phyloP scores from a whole-genome alignment of 1,140 invertebrate genomes.

The Pygmarrhopalites habei region DNA sequence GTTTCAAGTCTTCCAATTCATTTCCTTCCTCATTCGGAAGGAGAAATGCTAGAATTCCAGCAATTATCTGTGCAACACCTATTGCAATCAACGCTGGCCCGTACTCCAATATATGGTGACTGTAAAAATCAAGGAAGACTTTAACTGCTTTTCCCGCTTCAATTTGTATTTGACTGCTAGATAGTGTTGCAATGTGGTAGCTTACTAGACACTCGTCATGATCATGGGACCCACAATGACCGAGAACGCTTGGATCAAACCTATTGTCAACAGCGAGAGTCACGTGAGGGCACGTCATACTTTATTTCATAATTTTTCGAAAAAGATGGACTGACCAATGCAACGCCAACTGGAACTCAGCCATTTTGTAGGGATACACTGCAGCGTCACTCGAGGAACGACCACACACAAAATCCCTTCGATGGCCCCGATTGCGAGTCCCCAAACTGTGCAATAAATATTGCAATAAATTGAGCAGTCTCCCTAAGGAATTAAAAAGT shows the following conservation, averaged over 20 bases:
- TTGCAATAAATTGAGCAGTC: too few species aligned
- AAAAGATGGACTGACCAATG: neutral
- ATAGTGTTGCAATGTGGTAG: too few species aligned
- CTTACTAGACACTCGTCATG: slow-evolving; percentile 4
- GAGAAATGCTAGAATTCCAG: slow-evolving; percentile 14
- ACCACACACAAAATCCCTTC: slow-evolving; percentile 3
- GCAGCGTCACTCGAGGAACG: slow-evolving; percentile 12
- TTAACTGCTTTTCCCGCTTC: too few species aligned
- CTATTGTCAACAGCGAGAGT: neutral
- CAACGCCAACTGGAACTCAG: slow-evolving; percentile 1
- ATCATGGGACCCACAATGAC: slow-evolving; percentile 11
- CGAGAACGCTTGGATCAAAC: neutral
- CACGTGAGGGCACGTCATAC: neutral
- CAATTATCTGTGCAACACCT: slow-evolving; percentile 13
- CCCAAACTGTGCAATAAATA: too few species aligned
- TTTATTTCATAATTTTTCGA: too few species aligned
- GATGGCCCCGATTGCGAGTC: neutral
- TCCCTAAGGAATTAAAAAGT: too few species aligned
- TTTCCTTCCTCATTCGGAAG: slow-evolving; percentile 17
- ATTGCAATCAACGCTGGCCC: neutral
- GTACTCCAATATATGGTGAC: neutral
- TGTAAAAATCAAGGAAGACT: too few species aligned
- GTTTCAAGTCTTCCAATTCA: neutral
- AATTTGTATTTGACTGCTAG: too few species aligned
- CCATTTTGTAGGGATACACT: slow-evolving; percentile 1